Evolutionary conservation across 1,140 invertebrate genomes (phyloP).

Genomic region (Drosophila bocki): DNA sequence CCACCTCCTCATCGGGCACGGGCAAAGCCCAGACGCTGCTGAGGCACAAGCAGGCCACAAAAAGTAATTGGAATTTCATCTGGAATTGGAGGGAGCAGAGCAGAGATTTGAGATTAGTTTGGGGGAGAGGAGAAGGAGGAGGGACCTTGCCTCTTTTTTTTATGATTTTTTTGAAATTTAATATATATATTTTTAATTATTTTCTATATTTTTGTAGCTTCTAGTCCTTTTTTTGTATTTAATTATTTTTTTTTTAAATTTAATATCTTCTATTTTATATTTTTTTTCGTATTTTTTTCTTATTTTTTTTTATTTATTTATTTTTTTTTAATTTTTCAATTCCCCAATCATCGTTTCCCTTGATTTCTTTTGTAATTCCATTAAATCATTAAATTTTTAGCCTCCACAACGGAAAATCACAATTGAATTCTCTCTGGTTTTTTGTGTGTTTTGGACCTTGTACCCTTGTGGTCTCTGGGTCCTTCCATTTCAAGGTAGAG

Average conservation of each 20-base stretch:
- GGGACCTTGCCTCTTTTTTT: too few species aligned
- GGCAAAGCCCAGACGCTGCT: conserved; percentile 58
- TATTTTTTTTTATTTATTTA: background rate
- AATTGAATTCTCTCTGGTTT: conserved; percentile 24
- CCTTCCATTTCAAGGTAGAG: background rate
- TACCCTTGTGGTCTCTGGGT: background rate
- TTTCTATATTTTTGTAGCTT: too few species aligned
- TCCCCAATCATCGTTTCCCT: conserved; percentile 10
- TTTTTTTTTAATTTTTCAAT: background rate
- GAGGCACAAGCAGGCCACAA: conserved; percentile 63
- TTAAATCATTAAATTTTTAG: conserved; percentile 52
- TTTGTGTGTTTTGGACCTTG: conserved; percentile 4
- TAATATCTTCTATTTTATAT: background rate
- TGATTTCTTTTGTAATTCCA: conserved; percentile 52
- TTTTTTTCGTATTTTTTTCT: background rate
- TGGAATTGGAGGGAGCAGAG: conserved; percentile 4
- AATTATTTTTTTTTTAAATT: too few species aligned
- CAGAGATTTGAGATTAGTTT: too few species aligned
- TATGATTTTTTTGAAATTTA: too few species aligned
- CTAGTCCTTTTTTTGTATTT: background rate
- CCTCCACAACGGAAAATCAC: conserved; percentile 36
- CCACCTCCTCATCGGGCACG: conserved; percentile 71
- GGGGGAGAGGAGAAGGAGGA: too few species aligned
- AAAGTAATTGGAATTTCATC: conserved; percentile 73
- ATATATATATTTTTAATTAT: too few species aligned